A percentile compares a stretch with the other conserved stretches of the same genome.
Conservation (phyloP, 2,113 vertebrate species). For the Indicator indicator region DNA sequence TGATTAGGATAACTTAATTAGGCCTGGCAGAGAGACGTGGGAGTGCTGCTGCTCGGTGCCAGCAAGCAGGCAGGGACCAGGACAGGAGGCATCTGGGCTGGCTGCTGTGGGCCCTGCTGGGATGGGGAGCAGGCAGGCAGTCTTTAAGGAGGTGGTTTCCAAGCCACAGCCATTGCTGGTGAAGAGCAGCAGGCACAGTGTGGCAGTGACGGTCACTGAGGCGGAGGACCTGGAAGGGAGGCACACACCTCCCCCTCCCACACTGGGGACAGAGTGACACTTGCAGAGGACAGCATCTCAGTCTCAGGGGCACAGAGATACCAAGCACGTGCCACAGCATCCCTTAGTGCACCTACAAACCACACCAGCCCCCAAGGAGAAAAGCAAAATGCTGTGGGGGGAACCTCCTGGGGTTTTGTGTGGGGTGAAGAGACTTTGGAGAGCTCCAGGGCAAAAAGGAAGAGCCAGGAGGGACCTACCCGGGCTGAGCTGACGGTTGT, state of each 20-base stretch:
- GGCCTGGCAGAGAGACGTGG: background rate
- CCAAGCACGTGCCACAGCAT: fast-evolving
- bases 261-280: background rate
- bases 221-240: background rate
- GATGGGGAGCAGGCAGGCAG: background rate
- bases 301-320: background rate
- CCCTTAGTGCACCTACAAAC: background rate
- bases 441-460: fast-evolving
- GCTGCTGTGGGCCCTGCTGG: background rate
- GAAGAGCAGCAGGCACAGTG: background rate
- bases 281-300: background rate
- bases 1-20: conserved; percentile 55
- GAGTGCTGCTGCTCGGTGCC: background rate
- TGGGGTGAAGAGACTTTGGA: fast-evolving
- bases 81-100: background rate
- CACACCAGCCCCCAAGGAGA: fast-evolving
- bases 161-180: background rate
- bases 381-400: background rate
- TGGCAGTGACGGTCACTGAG: fast-evolving
- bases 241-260: background rate
- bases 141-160: background rate
- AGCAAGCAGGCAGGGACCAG: background rate
- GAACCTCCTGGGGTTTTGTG: fast-evolving
- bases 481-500: conserved; percentile 95
- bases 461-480: conserved; percentile 70